Evolutionary conservation across 2,113 vertebrate species (phyloP).

Genomic region (Coregonus clupeaformis): DNA sequence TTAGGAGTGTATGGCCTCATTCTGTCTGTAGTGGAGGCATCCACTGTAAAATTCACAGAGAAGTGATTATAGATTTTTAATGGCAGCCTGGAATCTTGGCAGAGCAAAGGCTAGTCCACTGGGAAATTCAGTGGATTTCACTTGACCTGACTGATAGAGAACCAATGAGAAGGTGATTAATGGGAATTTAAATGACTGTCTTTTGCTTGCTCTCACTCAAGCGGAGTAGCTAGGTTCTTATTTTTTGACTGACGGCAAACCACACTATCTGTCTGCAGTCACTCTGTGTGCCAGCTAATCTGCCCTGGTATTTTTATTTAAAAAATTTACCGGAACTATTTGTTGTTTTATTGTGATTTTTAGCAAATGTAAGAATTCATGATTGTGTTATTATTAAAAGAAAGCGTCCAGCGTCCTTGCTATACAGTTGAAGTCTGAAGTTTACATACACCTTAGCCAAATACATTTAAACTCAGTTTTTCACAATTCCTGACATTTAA

Average conservation of each 20-base stretch:
- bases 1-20: conserved; percentile 55
- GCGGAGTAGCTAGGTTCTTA: neutral
- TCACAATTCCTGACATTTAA: too few relatives aligned
- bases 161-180: conserved; percentile 12
- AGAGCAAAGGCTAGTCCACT: conserved; percentile 15
- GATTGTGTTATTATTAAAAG: conserved; percentile 16
- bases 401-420: neutral
- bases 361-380: neutral
- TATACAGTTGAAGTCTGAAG: too few relatives aligned
- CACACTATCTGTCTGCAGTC: neutral
- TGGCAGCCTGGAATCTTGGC: conserved; percentile 26
- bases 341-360: conserved; percentile 6
- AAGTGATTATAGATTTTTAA: conserved; percentile 41
- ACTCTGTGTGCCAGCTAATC: neutral
- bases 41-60: conserved; percentile 39
- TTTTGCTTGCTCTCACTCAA: neutral
- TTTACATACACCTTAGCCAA: too few relatives aligned
- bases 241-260: neutral
- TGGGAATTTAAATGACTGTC: conserved; percentile 12
- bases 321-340: neutral
- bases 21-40: conserved; percentile 54
- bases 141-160: conserved; percentile 20
- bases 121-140: neutral
- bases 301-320: conserved; percentile 1
- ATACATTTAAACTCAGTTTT: too few relatives aligned